A percentile compares a stretch with the other conserved stretches of the same genome.
Evolutionary conservation across 2,113 vertebrate genomes (phyloP).

Genomic region (Spermophilus dauricus): DNA sequence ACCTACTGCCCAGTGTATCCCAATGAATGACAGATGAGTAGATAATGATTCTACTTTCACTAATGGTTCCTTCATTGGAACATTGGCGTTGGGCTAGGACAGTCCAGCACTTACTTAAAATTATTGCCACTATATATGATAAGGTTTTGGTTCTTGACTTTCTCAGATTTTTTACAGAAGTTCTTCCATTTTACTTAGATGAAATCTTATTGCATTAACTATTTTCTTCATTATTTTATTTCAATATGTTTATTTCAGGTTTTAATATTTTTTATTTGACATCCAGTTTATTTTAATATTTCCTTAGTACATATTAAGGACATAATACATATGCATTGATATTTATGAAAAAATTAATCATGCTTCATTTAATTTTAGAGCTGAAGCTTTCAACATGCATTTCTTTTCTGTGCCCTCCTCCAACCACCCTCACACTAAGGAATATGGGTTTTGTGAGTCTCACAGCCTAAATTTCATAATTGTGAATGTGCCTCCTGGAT

Average conservation of each 20-base stretch:
- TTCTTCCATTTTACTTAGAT: background rate
- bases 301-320: background rate
- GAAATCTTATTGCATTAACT: background rate
- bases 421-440: background rate
- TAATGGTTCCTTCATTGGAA: background rate
- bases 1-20: background rate
- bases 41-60: slow-evolving; percentile 26
- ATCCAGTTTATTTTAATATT: background rate
- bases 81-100: background rate
- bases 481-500: background rate
- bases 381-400: background rate
- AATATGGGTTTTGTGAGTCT: background rate
- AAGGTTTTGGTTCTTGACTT: background rate
- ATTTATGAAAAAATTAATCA: background rate
- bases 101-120: background rate
- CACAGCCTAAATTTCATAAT: background rate
- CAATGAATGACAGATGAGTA: background rate
- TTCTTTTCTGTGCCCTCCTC: background rate
- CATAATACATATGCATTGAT: background rate
- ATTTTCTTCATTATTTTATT: background rate
- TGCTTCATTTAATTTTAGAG: background rate
- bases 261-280: background rate
- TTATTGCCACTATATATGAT: background rate
- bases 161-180: background rate
- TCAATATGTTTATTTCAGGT: background rate